Evolutionary conservation across 2,797 vertebrate species (phyloP).

Genomic region (Amniataba percoides): DNA sequence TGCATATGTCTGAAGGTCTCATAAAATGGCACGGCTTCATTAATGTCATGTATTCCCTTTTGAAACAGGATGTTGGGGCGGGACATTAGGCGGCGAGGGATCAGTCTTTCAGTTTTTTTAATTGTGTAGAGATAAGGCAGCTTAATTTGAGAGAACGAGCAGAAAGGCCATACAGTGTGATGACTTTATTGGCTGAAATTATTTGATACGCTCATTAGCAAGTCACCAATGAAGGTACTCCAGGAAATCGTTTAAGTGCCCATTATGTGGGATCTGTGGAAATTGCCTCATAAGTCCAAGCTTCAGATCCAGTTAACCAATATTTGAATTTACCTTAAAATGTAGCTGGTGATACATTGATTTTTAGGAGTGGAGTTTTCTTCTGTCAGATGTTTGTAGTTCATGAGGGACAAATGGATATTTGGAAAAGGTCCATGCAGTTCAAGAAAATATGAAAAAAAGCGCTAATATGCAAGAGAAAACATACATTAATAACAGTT

Average conservation of each 20-base stretch:
- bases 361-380: neutral
- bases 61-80: neutral
- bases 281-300: neutral
- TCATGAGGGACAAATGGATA: neutral
- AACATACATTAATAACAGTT: neutral
- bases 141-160: neutral
- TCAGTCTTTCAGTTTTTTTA: neutral
- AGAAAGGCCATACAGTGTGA: neutral
- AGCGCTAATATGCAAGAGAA: neutral
- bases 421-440: neutral
- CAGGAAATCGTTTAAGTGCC: neutral
- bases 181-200: neutral
- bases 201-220: neutral
- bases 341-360: neutral
- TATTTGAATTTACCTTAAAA: conserved; percentile 4
- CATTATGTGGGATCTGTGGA: neutral
- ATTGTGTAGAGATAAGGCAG: neutral
- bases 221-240: neutral
- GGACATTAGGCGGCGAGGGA: neutral
- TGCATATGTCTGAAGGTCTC: neutral
- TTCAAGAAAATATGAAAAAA: neutral
- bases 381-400: neutral
- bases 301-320: neutral
- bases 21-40: neutral
- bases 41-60: neutral